A percentile compares a stretch with the other conserved stretches of the same genome.
Evolutionary conservation across 2,113 vertebrate genomes (phyloP).

Genomic region (Cryptotis parvus): DNA sequence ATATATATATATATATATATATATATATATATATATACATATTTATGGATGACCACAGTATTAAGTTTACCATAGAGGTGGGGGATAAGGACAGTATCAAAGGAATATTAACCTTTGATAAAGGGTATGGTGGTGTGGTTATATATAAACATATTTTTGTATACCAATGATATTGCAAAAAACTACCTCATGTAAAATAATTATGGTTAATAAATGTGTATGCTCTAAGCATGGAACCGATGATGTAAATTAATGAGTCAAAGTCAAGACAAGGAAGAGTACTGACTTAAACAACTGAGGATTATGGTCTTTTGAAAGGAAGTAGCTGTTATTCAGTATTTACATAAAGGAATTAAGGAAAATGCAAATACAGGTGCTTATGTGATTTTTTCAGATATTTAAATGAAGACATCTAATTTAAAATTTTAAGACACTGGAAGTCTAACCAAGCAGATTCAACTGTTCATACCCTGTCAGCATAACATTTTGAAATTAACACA

Average conservation of each 20-base stretch:
- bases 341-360: background rate
- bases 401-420: background rate
- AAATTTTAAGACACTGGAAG: background rate
- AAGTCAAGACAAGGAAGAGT: background rate
- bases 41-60: no score
- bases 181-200: no score
- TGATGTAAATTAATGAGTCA: background rate
- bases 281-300: background rate
- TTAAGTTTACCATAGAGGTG: no score
- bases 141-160: no score
- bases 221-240: no score
- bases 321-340: background rate
- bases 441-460: slow-evolving; percentile 13
- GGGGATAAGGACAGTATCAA: no score
- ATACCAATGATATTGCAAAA: no score
- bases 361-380: background rate
- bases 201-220: no score
- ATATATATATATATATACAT: no score
- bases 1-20: no score
- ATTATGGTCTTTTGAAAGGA: slow-evolving; percentile 44
- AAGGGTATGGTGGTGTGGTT: no score
- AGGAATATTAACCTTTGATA: no score
- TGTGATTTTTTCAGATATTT: slow-evolving; percentile 12
- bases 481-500: slow-evolving; percentile 15
- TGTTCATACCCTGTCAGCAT: background rate